Conservation (phyloP, 2,113 vertebrate genomes). For the Ailurus styani region DNA sequence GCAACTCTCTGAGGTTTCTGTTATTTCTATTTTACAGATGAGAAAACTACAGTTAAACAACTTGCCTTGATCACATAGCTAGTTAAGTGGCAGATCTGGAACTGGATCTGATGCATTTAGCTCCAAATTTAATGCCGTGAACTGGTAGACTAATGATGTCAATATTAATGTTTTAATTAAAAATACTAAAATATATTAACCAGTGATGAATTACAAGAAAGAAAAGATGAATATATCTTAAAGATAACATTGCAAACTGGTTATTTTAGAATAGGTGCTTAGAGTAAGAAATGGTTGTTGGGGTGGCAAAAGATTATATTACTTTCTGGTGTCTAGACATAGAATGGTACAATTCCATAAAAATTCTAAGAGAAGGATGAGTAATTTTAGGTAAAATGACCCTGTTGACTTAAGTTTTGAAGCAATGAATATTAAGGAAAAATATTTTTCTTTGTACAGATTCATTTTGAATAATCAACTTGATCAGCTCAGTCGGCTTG, state of each 20-base stretch:
- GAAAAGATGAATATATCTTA: neutral
- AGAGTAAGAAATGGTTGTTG: neutral
- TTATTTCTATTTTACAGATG: neutral
- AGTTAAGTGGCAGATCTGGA: neutral
- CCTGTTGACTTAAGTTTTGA: neutral
- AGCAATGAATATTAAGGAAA: neutral
- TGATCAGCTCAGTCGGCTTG: slow-evolving; percentile 15
- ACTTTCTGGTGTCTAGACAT: neutral
- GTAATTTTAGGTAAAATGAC: neutral
- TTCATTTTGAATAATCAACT: neutral
- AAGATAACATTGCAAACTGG: neutral
- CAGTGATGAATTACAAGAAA: neutral
- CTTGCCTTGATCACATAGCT: neutral
- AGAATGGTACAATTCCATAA: neutral
- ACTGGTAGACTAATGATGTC: neutral
- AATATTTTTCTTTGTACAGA: slow-evolving; percentile 4
- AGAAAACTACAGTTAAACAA: neutral
- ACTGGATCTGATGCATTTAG: neutral
- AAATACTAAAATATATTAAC: neutral
- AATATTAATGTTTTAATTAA: neutral
- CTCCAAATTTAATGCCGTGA: neutral
- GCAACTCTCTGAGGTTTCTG: neutral
- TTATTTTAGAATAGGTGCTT: neutral
- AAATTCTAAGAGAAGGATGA: neutral
- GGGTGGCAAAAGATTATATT: neutral